Base-by-base conservation (phyloP, 2,888 invertebrate genomes). In the Molorchus minor region DNA sequence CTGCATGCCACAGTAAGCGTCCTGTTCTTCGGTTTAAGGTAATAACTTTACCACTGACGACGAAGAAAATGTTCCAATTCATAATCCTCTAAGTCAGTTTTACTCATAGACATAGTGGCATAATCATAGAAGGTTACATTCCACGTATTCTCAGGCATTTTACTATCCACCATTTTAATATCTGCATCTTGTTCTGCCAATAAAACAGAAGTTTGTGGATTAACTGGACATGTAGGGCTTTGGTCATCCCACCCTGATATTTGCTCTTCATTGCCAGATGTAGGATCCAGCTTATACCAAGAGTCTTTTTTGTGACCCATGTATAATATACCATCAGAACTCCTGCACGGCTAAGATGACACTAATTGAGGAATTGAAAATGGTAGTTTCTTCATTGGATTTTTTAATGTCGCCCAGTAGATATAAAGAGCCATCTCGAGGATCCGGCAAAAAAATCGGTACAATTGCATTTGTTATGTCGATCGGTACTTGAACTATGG, bases 91-190 rank as follows among this genome's bases (percentile, higher is more conserved):
- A 88, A 82, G 80, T 89, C 85, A 76, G 93, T 91, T 47, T 88
- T 87, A 41, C 87, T 88, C 88, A 90, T 93, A 64, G 89, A 90
- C 76, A 87, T 87, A 1, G 94, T 89, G 1, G 96, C 91, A 79
- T 98, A 99, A 81, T 98, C 98, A 75, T 90, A 93, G 82, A 94
- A 98, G 0, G 98, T 98, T 3, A 98, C 93, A 82, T 99, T 98
- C 98, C 98, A 98, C 63, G 89, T 89, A 75, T 91, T 89, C 43
- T 84, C 83, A 35, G 86, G 83, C 16, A 84, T 85, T 30, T 91
- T 88, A 64, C 88, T 89, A 76, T 98, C 97, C 66, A 92, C 92
- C 96, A 98, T 97, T 76, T 94, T 89, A 44, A 98, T 89, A 60
- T 93, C 93, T 79, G 98, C 98, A 76, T 98, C 92, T 0, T 96